A percentile compares a stretch with the other conserved stretches of the same genome.
Evolutionary conservation across 2,888 invertebrate species (phyloP).

Genomic region (Amphipoea oculea): DNA sequence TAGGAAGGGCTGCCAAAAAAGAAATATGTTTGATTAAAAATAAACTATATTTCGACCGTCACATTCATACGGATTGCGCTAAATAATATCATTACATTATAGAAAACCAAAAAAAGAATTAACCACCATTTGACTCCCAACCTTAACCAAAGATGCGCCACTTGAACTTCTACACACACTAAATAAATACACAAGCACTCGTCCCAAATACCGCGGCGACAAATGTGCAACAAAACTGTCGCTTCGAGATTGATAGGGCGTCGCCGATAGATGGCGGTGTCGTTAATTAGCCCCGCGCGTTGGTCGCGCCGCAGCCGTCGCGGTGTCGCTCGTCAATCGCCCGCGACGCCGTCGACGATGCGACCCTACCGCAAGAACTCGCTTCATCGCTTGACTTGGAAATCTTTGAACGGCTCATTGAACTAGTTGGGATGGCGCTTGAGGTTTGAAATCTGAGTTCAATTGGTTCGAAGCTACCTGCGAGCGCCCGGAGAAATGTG

Average conservation of each 20-base stretch:
- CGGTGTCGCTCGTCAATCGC: slow-evolving; percentile 79
- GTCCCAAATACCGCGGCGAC: slow-evolving; percentile 71
- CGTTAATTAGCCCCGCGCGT: slow-evolving; percentile 84
- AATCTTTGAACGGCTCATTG: slow-evolving; percentile 50
- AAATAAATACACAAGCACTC: slow-evolving; percentile 59
- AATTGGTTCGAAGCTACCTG: neutral
- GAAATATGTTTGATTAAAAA: too few species aligned
- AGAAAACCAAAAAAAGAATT: neutral
- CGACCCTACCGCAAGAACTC: slow-evolving; percentile 68
- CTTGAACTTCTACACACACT: slow-evolving; percentile 50
- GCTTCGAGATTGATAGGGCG: slow-evolving; percentile 84
- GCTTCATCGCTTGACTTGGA: slow-evolving; percentile 34
- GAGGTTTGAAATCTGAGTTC: slow-evolving; percentile 10
- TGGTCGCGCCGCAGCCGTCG: slow-evolving; percentile 69
- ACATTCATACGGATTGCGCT: neutral
- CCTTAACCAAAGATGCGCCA: slow-evolving; percentile 23
- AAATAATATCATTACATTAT: neutral
- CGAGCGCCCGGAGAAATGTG: neutral
- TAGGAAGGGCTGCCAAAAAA: neutral
- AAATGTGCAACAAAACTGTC: slow-evolving; percentile 80
- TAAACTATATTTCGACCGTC: neutral
- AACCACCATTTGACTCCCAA: slow-evolving; percentile 27
- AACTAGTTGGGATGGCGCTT: slow-evolving; percentile 35
- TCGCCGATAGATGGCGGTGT: slow-evolving; percentile 85
- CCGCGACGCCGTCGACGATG: slow-evolving; percentile 68